Evolutionary conservation across 2,113 vertebrate genomes (phyloP).

Genomic region (Nettapus auritus): DNA sequence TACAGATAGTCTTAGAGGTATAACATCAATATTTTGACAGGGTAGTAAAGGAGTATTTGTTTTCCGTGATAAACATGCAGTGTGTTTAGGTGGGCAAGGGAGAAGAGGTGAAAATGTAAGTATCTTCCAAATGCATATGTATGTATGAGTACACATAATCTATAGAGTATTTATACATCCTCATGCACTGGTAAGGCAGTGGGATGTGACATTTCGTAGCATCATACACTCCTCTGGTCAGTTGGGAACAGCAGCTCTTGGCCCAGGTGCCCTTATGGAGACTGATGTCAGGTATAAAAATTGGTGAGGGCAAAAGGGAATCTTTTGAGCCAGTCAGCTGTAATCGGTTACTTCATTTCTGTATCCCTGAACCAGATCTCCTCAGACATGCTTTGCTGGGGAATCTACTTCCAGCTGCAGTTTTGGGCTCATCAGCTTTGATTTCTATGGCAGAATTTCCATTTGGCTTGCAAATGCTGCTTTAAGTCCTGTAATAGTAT

Average conservation of each 20-base stretch:
- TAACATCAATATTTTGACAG: neutral
- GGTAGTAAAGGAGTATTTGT: neutral
- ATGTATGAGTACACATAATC: no score
- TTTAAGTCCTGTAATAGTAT: neutral
- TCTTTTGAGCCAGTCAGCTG: neutral
- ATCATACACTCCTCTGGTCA: fast-evolving
- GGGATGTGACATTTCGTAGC: neutral
- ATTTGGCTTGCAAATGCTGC: conserved; percentile 2
- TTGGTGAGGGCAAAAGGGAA: neutral
- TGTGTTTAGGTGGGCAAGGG: neutral
- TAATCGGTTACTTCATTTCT: neutral
- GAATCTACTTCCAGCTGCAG: neutral
- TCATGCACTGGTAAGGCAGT: neutral
- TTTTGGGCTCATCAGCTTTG: neutral
- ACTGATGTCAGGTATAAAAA: neutral
- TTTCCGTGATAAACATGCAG: neutral
- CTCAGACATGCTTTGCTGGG: conserved; percentile 6
- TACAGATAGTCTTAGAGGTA: neutral
- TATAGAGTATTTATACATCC: neutral
- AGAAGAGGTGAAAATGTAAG: neutral
- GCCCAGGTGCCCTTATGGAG: neutral
- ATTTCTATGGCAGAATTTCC: conserved; percentile 26
- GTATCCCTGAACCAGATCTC: neutral
- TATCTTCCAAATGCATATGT: neutral
- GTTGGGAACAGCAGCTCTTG: neutral